These are phyloP conservation scores for Paradoxurus hermaphroditus DNA, from an alignment of 2,113 vertebrate species.

Conservation along the genomic window DNA sequence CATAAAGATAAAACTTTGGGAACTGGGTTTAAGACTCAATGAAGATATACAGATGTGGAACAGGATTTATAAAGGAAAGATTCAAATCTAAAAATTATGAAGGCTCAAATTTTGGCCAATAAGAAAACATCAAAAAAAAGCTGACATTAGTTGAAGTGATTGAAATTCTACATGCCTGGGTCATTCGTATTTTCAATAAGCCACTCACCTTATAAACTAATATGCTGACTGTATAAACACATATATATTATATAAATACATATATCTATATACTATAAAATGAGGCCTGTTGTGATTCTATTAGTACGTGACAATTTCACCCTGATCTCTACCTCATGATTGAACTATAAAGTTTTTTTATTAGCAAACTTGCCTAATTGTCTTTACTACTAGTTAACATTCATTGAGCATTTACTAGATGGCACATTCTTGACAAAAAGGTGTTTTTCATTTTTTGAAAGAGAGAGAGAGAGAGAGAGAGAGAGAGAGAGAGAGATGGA, in stretches of 20 bases:
- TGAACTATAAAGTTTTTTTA: background rate
- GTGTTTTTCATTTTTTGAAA: no score
- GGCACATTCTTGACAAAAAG: background rate
- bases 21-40: background rate
- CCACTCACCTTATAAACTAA: background rate
- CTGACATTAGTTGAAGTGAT: background rate
- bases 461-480: no score
- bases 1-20: background rate
- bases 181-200: background rate
- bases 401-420: background rate
- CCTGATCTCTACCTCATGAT: background rate
- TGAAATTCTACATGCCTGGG: background rate
- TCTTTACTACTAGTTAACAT: background rate
- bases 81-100: background rate
- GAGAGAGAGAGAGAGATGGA: no score
- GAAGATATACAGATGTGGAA: background rate
- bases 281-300: background rate
- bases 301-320: background rate
- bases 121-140: background rate
- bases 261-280: background rate
- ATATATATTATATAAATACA: background rate
- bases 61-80: background rate
- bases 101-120: slow-evolving; percentile 5
- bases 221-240: background rate
- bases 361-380: background rate